Percentiles rank a stretch among this genome's conserved stretches.
These are phyloP conservation scores for Neolamprologus variostigma DNA, from an alignment of 2,113 vertebrate genomes.

Conservation along the genomic window DNA sequence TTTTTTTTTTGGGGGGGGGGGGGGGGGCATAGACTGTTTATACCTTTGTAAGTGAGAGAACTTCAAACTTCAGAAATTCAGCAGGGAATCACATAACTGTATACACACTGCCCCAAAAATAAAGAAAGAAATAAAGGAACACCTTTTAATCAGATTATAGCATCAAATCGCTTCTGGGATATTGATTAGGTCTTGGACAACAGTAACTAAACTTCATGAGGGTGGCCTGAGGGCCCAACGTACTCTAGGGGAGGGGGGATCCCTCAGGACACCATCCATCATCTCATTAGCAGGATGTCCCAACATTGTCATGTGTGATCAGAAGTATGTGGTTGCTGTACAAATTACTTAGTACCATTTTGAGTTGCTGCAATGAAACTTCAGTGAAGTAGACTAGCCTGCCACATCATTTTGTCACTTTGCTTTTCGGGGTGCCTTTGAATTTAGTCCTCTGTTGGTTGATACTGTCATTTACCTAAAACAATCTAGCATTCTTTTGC, in stretches of 20 bases:
- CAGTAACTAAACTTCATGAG: not conserved
- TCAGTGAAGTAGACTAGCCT: not conserved
- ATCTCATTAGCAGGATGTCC: not conserved
- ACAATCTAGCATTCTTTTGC: not conserved
- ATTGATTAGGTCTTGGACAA: not conserved
- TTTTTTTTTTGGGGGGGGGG: rapidly evolving
- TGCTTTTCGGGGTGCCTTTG: not conserved
- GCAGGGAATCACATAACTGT: not conserved
- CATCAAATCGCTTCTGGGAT: not conserved
- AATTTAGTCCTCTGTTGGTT: not conserved
- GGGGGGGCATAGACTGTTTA: not conserved
- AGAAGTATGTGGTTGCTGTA: not conserved
- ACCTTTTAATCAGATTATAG: not conserved
- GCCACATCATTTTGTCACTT: too few species aligned
- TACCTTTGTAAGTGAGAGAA: not conserved
- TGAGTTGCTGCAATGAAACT: not conserved
- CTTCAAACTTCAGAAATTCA: not conserved
- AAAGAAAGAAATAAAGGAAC: not conserved
- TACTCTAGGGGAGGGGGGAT: not conserved
- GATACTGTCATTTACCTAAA: not conserved
- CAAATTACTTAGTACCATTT: not conserved
- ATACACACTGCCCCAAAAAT: not conserved
- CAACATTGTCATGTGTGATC: not conserved
- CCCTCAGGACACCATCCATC: not conserved
- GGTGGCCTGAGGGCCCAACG: not conserved